Conservation (phyloP, 2,113 vertebrate species). For the Engystomops pustulosus region DNA sequence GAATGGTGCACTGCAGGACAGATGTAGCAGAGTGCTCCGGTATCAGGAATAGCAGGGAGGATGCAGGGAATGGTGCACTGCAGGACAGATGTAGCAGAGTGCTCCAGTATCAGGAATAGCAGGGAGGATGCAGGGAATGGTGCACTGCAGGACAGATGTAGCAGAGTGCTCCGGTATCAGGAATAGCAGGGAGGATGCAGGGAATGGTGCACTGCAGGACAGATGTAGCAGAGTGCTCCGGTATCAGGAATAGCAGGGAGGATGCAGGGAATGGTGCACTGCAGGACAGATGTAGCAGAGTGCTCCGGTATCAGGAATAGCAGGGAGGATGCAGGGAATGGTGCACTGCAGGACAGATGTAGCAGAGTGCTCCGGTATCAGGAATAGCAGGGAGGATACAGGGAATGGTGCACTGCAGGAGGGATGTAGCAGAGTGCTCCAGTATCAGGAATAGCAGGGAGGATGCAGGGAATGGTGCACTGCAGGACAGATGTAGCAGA, state of each 20-base stretch:
- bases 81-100: neutral
- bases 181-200: neutral
- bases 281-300: too few relatives aligned
- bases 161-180: neutral
- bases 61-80: neutral
- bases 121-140: neutral
- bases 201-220: neutral
- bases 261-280: too few relatives aligned
- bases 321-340: neutral
- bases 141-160: too few relatives aligned
- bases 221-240: neutral
- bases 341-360: neutral
- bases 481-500: neutral
- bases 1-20: too few relatives aligned
- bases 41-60: neutral
- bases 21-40: neutral
- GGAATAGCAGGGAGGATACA: neutral
- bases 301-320: neutral
- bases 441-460: conserved; percentile 4
- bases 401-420: too few relatives aligned
- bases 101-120: neutral
- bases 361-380: neutral
- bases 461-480: neutral
- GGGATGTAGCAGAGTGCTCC: too few relatives aligned
- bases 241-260: neutral